phyloP scores from a whole-genome alignment of 1,140 invertebrate species.

The Euura saliciscinereae region DNA sequence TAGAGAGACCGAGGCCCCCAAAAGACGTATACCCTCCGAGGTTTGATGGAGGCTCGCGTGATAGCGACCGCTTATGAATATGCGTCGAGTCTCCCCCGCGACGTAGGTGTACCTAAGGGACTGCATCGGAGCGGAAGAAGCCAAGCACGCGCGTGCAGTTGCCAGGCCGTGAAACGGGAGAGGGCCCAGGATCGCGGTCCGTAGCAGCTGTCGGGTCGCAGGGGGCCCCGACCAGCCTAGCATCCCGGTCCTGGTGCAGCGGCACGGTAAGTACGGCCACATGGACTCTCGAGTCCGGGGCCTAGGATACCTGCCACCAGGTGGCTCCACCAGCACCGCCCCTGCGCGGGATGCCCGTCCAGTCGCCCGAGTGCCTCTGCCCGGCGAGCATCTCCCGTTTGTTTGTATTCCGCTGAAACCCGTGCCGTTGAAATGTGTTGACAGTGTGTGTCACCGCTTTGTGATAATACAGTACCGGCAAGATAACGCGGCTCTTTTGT shows the following conservation, averaged over 20 bases:
- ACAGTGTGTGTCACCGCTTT: slow-evolving; percentile 1
- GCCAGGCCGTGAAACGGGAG: slow-evolving; percentile 29
- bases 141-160: slow-evolving; percentile 23
- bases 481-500: slow-evolving; percentile 18
- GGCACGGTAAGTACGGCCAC: neutral
- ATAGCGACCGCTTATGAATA: slow-evolving; percentile 32
- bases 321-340: slow-evolving; percentile 59
- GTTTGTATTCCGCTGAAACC: slow-evolving; percentile 22
- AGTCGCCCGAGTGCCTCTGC: slow-evolving; percentile 56
- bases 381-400: slow-evolving; percentile 51
- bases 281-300: slow-evolving; percentile 22
- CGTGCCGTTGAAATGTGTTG: slow-evolving; percentile 1
- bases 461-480: neutral
- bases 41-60: slow-evolving; percentile 17
- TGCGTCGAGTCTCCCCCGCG: slow-evolving; percentile 20
- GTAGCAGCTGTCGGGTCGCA: slow-evolving; percentile 19
- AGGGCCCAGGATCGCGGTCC: slow-evolving; percentile 17
- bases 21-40: no score
- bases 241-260: slow-evolving; percentile 29
- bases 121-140: neutral
- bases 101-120: neutral
- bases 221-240: slow-evolving; percentile 29
- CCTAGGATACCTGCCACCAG: slow-evolving; percentile 52
- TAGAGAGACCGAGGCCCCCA: no score
- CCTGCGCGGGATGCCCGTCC: slow-evolving; percentile 50